A percentile compares a stretch with the other conserved stretches of the same genome.
phyloP scores from a whole-genome alignment of 1,140 invertebrate genomes.

The Pseudomyrmex gracilis region DNA sequence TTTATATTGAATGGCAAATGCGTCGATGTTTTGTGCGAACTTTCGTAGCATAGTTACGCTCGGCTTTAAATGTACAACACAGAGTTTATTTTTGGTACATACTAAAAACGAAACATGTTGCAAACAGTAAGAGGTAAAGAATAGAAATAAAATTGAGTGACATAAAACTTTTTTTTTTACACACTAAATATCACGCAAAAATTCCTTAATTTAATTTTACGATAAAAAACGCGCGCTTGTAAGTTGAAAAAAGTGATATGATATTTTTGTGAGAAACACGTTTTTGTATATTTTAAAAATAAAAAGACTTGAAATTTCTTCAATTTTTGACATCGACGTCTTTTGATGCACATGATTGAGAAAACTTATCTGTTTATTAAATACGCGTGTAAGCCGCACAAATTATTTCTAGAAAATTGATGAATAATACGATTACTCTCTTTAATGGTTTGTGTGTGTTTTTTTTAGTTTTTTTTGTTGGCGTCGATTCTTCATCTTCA shows the following conservation, averaged over 20 bases:
- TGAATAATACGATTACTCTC: not conserved
- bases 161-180: no score
- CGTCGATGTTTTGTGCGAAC: not conserved
- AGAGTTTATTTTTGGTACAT: not conserved
- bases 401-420: not conserved
- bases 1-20: not conserved
- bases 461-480: not conserved
- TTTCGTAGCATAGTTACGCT: no score
- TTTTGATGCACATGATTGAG: not conserved
- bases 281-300: conserved; percentile 4
- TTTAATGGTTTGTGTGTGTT: no score
- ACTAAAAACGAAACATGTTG: not conserved
- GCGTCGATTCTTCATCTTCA: conserved; percentile 1
- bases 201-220: conserved; percentile 29
- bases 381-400: not conserved
- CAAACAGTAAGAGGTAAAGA: not conserved
- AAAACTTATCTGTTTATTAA: not conserved
- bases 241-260: not conserved
- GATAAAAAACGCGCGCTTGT: not conserved
- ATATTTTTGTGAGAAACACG: not conserved
- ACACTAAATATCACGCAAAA: not conserved
- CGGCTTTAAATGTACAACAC: no score
- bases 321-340: not conserved
- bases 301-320: not conserved
- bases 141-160: conserved; percentile 6